Evolutionary conservation across 2,888 invertebrate species (phyloP), one percentile per base, ranked within the genome.

Genomic region (Agrotis clavis): DNA sequence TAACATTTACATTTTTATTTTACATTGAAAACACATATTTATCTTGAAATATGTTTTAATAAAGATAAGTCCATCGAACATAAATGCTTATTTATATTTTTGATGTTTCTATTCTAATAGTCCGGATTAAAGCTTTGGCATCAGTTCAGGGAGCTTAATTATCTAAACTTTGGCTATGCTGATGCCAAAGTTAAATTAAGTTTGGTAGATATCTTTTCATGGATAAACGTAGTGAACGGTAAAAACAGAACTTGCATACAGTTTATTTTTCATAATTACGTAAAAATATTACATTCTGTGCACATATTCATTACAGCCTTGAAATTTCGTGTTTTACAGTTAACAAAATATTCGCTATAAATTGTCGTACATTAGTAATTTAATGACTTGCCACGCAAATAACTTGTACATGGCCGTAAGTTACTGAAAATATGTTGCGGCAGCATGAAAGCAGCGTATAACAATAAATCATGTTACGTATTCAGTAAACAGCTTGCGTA

Each of bases 381-480:
- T 76, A 76, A 71, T 64, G 74, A 64, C 65, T 69, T 65, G 61
- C 65, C 68, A 63, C 54, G 56, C 61, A 60, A 70, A 71, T 66
- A 67, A 61, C 65, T 70, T 56, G 67, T 66, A 67, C 67, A 76
- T 76, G 76, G 68, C 65, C 65, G 67, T 76, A 70, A 77, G 72
- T 72, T 79, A 59, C 71, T 83, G 74, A 83, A 79, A 83, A 71
- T 82, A 80, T 66, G 45, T 78, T 78, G 74, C 54, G 70, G 71
- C 67, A 19, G 50, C 71, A 77, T 74, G 74, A 71, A 80, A 80
- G 74, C 71, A 56, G 81, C 85, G 71, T 85, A 77, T 59, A 61
- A 68, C 72, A 73, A 69, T 85, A 82, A 85, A 81, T 82, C 67
- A 77, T 64, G 77, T 85, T 72, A 76, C 77, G 64, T 85, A 75